Conservation (phyloP, 2,797 vertebrate species). For the Alca torda region DNA sequence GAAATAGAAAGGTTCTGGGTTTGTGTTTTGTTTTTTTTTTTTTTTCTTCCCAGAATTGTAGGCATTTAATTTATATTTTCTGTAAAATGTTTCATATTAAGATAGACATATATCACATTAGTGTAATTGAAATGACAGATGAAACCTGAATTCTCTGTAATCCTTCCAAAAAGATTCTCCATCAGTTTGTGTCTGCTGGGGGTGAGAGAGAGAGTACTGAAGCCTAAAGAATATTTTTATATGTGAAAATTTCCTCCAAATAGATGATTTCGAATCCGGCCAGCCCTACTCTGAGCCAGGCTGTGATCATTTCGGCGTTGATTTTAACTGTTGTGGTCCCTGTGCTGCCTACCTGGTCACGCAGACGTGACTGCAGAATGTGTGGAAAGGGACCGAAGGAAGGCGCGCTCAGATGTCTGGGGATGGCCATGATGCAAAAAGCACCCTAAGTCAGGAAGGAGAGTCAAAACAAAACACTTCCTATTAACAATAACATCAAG, state of each 20-base stretch:
- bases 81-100: not conserved
- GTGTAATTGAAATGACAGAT: not conserved
- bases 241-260: not conserved
- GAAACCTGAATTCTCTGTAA: not conserved
- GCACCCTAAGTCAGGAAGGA: not conserved
- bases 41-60: not conserved
- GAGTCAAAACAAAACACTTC: slow-evolving; percentile 60
- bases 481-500: slow-evolving; percentile 63
- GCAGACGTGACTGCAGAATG: rapidly evolving
- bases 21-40: not conserved
- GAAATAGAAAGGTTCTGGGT: not conserved
- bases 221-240: not conserved
- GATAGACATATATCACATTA: not conserved
- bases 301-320: not conserved
- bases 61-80: not conserved
- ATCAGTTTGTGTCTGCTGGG: not conserved
- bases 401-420: not conserved
- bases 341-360: not conserved
- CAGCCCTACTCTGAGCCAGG: not conserved
- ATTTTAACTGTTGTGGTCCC: not conserved
- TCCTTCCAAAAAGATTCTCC: not conserved
- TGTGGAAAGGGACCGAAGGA: not conserved
- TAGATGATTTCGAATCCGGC: not conserved
- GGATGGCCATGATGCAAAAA: not conserved
- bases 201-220: not conserved